Conservation (phyloP, 1,140 invertebrate genomes). For the Leptopilina clavipes region DNA sequence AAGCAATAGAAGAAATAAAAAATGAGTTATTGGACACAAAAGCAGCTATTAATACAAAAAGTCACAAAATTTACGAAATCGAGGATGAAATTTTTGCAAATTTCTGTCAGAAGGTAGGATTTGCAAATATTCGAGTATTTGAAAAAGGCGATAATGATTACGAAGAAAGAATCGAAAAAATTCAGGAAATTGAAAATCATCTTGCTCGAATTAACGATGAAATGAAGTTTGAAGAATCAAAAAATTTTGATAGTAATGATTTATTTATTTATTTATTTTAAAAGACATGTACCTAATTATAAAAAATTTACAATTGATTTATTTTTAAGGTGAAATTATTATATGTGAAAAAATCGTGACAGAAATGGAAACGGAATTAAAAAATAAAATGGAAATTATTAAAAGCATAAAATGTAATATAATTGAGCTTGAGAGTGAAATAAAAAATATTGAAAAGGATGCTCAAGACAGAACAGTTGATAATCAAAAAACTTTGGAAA, state of each 20-base stretch:
- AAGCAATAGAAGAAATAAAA: slow-evolving; percentile 78
- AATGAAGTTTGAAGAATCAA: background rate
- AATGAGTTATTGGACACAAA: slow-evolving; percentile 66
- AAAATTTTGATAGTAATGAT: background rate
- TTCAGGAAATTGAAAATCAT: background rate
- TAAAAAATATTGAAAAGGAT: no score
- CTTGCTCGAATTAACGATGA: background rate
- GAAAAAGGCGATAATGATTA: background rate
- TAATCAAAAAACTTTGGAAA: no score
- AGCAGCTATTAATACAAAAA: background rate
- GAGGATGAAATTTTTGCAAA: background rate
- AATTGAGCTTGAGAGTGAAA: no score
- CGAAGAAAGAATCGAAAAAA: background rate
- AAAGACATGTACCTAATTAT: background rate
- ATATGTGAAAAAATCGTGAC: no score
- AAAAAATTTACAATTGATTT: background rate
- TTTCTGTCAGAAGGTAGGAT: background rate
- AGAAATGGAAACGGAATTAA: no score
- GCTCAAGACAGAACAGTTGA: no score
- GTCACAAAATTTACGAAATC: background rate
- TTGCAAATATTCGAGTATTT: background rate
- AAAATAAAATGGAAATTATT: no score
- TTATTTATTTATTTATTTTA: slow-evolving; percentile 4
- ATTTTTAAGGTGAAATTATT: no score
- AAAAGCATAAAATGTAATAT: no score